Base-by-base conservation (phyloP, 1,140 invertebrate species). In the Drosophila pruinosa region DNA sequence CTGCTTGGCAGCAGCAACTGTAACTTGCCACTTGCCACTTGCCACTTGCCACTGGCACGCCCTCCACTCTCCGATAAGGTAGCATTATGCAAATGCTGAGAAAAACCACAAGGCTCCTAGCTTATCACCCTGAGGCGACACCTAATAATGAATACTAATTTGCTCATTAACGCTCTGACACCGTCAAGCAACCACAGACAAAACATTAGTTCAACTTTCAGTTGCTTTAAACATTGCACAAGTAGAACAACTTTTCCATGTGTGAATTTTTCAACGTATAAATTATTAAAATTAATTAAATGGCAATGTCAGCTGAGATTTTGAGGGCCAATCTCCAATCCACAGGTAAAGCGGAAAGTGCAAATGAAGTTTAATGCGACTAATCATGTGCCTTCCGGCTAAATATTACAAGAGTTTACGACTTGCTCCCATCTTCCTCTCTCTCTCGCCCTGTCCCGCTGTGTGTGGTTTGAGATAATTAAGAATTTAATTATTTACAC, bases 401-500 rank as follows among this genome's bases (percentile, higher is more conserved):
- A 58, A 61, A 41, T 34, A 21, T 43, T 36, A 57, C 65, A 52
- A 69, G 68, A 45, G 31, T 69, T 64, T 71, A 65, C 38, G 64
- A 64, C 62, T 19, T 6, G 38, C 21, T 54, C 17, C 34, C 19
- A n/a, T n/a, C n/a, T n/a, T n/a, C 47, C 8, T 7, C 22, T 26
- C 47, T 17, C 7, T 28, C 1, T 8, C 28, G 8, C 15, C 2
- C 1, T 58, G 39, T 62, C 38, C 50, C 43, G 34, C 19, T 12
- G 34, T 45, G 39, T 59, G 39, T 47, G 57, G 79, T 45, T 58
- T 75, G 77, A 89, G 88, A 90, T 90, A 90, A 90, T 90, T 90
- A 90, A 81, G 88, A 90, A 89, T 90, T 90, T 90, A 90, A 90
- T 90, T 90, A 90, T 90, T 90, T 85, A 90, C 75, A 89, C 34